phyloP scores from a whole-genome alignment of 2,113 vertebrate genomes.

The Pardalotus punctatus region DNA sequence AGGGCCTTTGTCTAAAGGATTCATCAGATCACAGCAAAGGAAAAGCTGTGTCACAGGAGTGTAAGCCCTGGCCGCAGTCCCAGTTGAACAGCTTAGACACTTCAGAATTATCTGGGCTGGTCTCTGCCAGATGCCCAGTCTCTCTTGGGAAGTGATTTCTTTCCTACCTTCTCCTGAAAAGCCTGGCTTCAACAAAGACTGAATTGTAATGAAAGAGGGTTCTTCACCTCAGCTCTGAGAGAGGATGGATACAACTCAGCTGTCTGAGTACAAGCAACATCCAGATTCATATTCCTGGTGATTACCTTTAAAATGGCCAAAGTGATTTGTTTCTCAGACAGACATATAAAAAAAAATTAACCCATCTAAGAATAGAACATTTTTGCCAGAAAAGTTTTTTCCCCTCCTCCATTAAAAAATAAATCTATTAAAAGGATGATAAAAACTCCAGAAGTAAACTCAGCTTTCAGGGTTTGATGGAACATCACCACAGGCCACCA shows the following conservation, averaged over 20 bases:
- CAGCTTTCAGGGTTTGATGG: neutral
- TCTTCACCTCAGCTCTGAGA: neutral
- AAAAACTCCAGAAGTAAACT: neutral
- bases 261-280: fast-evolving
- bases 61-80: neutral
- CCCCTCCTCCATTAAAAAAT: neutral
- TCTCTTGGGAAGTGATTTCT: neutral
- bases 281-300: neutral
- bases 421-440: neutral
- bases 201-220: neutral
- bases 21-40: neutral
- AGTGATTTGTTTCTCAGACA: neutral
- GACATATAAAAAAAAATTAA: neutral
- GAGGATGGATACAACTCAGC: neutral
- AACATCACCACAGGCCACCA: neutral
- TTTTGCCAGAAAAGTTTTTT: neutral
- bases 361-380: neutral
- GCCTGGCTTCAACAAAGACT: neutral
- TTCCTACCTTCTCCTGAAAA: neutral
- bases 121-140: neutral
- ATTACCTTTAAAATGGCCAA: neutral
- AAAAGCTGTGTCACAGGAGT: neutral
- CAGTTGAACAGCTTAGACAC: neutral
- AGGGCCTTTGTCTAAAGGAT: neutral
- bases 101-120: neutral